Percentiles rank a stretch among this genome's conserved stretches.
Evolutionary conservation across 2,113 vertebrate species (phyloP).

Genomic region (Pyxicephalus adspersus): DNA sequence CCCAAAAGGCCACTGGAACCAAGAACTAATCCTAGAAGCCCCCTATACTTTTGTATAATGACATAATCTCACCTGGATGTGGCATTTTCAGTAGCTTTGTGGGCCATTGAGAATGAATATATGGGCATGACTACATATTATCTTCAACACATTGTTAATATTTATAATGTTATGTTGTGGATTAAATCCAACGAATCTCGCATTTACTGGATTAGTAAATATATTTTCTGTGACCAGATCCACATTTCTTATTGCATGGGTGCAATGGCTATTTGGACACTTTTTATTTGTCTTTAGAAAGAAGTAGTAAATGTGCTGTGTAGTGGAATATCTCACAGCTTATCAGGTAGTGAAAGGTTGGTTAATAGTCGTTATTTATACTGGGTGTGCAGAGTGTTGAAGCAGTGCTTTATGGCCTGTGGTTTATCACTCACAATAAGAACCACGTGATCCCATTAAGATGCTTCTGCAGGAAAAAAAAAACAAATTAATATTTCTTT

Average conservation of each 20-base stretch:
- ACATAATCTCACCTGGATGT: no score
- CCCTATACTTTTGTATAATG: no score
- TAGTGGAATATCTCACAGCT: constrained; percentile 71
- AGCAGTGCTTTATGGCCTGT: constrained; percentile 75
- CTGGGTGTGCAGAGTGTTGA: constrained; percentile 72
- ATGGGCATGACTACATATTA: no score
- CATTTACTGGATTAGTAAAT: no score
- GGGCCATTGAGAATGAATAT: no score
- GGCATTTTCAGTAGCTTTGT: no score
- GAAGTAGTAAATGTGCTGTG: constrained; percentile 64
- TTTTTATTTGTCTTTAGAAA: constrained; percentile 71
- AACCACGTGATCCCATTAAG: constrained; percentile 73
- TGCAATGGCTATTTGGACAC: constrained; percentile 73
- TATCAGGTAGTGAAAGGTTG: constrained; percentile 70
- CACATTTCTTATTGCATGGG: constrained; percentile 70
- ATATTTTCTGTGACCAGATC: no score
- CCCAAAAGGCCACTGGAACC: no score
- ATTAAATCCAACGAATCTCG: no score
- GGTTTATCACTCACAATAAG: constrained; percentile 74
- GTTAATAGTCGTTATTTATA: constrained; percentile 75
- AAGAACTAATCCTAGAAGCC: no score
- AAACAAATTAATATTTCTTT: constrained; percentile 72
- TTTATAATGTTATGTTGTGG: no score
- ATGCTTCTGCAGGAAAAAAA: constrained; percentile 71
- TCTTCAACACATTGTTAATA: no score